Percentiles rank a stretch among this genome's conserved stretches.
Conservation (phyloP, 1,140 invertebrate species). For the Panagrolaimus sp. region DNA sequence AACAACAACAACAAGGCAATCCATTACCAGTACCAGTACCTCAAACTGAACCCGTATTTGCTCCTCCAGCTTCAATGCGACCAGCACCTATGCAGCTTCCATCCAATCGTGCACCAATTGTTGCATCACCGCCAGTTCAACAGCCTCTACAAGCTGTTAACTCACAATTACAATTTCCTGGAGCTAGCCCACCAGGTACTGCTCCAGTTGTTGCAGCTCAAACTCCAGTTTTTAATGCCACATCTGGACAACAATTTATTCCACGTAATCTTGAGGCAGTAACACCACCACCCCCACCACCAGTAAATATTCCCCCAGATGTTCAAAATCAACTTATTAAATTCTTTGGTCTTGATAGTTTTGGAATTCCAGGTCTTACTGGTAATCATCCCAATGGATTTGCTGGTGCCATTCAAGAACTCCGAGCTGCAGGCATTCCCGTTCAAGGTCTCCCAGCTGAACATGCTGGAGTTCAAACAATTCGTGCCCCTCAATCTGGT, state of each 20-base stretch:
- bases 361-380: constrained; percentile 56
- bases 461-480: constrained; percentile 42
- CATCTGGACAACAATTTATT: constrained; percentile 20
- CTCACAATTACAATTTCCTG: not conserved
- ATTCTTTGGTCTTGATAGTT: constrained; percentile 56
- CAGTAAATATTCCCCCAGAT: constrained; percentile 57
- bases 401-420: constrained; percentile 55
- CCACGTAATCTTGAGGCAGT: constrained; percentile 14
- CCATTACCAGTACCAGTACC: not conserved
- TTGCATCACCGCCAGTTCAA: not conserved
- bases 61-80: not conserved
- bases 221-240: not conserved
- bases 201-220: constrained; percentile 10
- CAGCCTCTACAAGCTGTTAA: not conserved
- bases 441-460: constrained; percentile 53
- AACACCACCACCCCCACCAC: constrained; percentile 38
- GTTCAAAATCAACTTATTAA: constrained; percentile 58
- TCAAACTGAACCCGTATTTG: not conserved
- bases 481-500: constrained; percentile 34
- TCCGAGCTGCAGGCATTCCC: constrained; percentile 56
- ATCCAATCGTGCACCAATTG: not conserved
- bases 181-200: not conserved
- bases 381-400: constrained; percentile 56
- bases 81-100: not conserved
- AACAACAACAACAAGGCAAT: constrained; percentile 7